Conservation (phyloP, 2,888 invertebrate species). For the Cryptosula pallasiana region DNA sequence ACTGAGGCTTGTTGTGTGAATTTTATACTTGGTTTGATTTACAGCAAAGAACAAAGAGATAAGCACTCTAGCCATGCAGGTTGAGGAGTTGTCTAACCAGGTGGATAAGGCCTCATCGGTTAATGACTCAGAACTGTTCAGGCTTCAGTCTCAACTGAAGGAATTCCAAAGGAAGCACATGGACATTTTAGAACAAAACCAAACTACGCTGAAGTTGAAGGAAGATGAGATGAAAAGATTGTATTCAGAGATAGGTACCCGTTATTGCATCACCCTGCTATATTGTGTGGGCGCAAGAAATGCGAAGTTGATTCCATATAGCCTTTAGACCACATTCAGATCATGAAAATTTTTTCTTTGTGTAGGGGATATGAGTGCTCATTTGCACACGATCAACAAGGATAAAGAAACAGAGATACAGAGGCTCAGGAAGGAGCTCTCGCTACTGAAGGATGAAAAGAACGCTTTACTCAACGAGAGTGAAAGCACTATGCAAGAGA, state of each 20-base stretch:
- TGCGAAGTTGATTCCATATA: no score
- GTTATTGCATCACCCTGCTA: no score
- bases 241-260: conserved; percentile 13
- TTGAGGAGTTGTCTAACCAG: conserved; percentile 17
- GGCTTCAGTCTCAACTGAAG: conserved; percentile 18
- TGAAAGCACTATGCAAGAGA: background rate
- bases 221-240: conserved; percentile 21
- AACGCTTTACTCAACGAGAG: background rate
- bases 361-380: conserved; percentile 18
- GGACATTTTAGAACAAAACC: conserved; percentile 16
- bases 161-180: conserved; percentile 4
- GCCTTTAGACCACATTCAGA: no score
- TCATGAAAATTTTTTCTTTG: no score
- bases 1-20: no score
- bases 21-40: no score
- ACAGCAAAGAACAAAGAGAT: conserved; percentile 21
- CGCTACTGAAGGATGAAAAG: conserved; percentile 20
- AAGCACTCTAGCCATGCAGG: background rate
- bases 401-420: conserved; percentile 15
- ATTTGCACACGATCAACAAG: conserved; percentile 17
- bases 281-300: no score
- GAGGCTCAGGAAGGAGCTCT: background rate
- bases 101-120: conserved; percentile 12
- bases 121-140: conserved; percentile 17
- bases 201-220: background rate